Evolutionary conservation across 2,888 invertebrate species (phyloP).

Genomic region (Pantelozetes paolii): DNA sequence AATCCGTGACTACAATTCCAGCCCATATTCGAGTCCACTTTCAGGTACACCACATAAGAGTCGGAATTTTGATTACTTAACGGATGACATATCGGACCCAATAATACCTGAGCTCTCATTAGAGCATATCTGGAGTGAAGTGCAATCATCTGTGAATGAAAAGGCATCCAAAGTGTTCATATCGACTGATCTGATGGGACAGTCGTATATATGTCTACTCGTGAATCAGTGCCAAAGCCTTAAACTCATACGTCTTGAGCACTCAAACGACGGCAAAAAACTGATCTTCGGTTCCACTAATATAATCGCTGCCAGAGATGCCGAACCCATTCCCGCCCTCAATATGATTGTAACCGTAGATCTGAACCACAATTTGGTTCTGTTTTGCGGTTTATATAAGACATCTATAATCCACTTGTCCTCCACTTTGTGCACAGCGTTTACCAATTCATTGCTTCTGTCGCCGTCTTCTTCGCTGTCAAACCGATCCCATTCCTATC

Average conservation of each 20-base stretch:
- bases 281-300: slow-evolving; percentile 70
- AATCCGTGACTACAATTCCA: background rate
- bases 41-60: slow-evolving; percentile 49
- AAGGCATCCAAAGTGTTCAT: slow-evolving; percentile 72
- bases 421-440: slow-evolving; percentile 26
- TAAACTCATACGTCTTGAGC: slow-evolving; percentile 54
- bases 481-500: slow-evolving; percentile 17
- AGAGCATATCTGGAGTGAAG: slow-evolving; percentile 83
- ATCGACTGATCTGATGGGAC: slow-evolving; percentile 77
- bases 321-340: slow-evolving; percentile 68
- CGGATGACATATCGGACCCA: slow-evolving; percentile 59
- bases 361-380: slow-evolving; percentile 67
- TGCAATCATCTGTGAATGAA: slow-evolving; percentile 53
- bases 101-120: slow-evolving; percentile 79
- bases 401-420: slow-evolving; percentile 54
- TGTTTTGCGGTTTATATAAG: slow-evolving; percentile 75
- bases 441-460: slow-evolving; percentile 8
- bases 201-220: slow-evolving; percentile 62
- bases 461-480: slow-evolving; percentile 34
- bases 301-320: slow-evolving; percentile 75
- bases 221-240: slow-evolving; percentile 27
- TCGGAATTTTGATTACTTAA: slow-evolving; percentile 48
- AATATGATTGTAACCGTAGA: slow-evolving; percentile 81
- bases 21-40: slow-evolving; percentile 53
- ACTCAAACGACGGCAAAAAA: slow-evolving; percentile 57